These are phyloP conservation scores for Luehdorfia chinensis DNA, from an alignment of 1,140 invertebrate genomes.

Conservation along the genomic window DNA sequence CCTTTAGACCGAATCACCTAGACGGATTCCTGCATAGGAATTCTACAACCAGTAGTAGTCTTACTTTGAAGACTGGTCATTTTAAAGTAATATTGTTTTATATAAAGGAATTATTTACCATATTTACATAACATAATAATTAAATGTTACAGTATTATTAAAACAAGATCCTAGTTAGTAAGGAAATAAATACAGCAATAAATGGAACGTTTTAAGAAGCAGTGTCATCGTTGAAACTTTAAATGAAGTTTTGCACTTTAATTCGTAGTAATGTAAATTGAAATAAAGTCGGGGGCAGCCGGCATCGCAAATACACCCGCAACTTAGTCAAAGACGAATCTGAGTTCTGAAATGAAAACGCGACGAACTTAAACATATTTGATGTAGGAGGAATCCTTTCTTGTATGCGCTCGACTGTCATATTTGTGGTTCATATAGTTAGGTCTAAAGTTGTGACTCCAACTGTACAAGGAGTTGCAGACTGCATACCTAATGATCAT, in stretches of 20 bases:
- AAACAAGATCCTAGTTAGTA: neutral
- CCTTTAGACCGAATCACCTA: no score
- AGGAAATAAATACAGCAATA: conserved; percentile 4
- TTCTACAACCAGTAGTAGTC: no score
- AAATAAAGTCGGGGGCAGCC: conserved; percentile 6
- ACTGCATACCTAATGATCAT: conserved; percentile 49
- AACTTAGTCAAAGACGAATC: conserved; percentile 1
- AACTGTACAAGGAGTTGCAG: conserved; percentile 32
- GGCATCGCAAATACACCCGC: neutral
- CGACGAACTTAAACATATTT: conserved; percentile 2
- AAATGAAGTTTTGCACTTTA: conserved; percentile 15
- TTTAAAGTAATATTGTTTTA: no score
- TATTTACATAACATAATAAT: no score
- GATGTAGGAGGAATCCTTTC: neutral
- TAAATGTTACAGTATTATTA: neutral
- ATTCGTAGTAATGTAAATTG: conserved; percentile 13
- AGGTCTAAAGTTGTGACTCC: neutral
- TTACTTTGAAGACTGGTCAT: no score
- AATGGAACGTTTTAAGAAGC: neutral
- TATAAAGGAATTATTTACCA: no score
- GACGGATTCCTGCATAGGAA: no score
- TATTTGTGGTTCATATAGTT: conserved; percentile 8
- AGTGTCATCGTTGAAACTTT: neutral
- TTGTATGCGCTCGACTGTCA: conserved; percentile 21
- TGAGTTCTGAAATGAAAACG: conserved; percentile 2